These are phyloP conservation scores for Paramisgurnus dabryanus DNA, from an alignment of 2,113 vertebrate species.

Conservation along the genomic window DNA sequence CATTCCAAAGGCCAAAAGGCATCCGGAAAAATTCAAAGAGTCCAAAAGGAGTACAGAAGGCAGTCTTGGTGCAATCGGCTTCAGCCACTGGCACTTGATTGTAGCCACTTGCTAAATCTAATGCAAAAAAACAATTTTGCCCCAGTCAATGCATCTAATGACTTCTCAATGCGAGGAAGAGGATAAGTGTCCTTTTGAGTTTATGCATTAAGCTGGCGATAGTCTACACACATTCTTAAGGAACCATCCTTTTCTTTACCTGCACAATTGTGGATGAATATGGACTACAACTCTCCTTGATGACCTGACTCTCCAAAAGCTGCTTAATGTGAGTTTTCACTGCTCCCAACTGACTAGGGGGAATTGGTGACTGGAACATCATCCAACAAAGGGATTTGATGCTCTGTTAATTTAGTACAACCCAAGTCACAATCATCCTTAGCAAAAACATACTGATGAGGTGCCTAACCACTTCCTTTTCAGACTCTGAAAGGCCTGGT, in stretches of 20 bases:
- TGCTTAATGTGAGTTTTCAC: not conserved
- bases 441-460: not conserved
- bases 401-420: constrained; percentile 9
- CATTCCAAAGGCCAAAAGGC: no score
- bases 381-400: not conserved
- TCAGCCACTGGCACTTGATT: not conserved
- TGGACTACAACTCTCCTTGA: not conserved
- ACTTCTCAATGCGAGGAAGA: not conserved
- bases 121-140: not conserved
- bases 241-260: not conserved
- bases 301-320: not conserved
- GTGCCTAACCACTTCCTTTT: not conserved
- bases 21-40: no score
- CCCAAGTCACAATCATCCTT: not conserved
- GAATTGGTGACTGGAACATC: not conserved
- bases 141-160: not conserved
- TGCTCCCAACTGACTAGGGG: not conserved
- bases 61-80: not conserved
- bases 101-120: not conserved
- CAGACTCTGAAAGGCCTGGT: not conserved
- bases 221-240: not conserved
- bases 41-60: not conserved
- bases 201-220: not conserved
- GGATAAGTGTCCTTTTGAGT: not conserved
- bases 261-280: not conserved